phyloP scores from a whole-genome alignment of 1,140 invertebrate species.

The Drosophila albomicans region DNA sequence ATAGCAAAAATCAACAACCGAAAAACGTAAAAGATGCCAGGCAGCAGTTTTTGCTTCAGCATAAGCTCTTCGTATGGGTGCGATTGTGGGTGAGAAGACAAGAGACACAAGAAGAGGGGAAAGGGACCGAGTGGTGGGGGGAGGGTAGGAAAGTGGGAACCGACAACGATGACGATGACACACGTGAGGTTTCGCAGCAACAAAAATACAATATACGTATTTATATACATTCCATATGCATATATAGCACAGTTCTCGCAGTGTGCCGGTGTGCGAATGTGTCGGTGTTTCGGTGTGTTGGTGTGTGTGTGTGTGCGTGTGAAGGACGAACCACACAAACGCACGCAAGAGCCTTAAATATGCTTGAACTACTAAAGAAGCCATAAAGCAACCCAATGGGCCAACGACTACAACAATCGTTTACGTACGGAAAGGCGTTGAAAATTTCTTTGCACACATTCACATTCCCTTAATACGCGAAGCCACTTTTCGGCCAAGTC shows the following conservation, averaged over 20 bases:
- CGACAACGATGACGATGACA: constrained; percentile 39
- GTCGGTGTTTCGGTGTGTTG: constrained; percentile 14
- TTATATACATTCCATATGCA: constrained; percentile 43
- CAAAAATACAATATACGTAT: constrained; percentile 48
- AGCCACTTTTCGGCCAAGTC: constrained; percentile 13
- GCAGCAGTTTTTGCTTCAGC: constrained; percentile 55
- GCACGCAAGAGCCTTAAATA: constrained; percentile 71
- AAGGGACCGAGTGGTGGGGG: neutral
- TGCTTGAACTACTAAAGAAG: constrained; percentile 75
- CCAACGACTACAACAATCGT: constrained; percentile 50
- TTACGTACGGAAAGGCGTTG: constrained; percentile 54
- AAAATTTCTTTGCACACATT: constrained; percentile 44
- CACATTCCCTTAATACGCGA: constrained; percentile 28
- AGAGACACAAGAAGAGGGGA: neutral
- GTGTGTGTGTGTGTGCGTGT: constrained; percentile 29
- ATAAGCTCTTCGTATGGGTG: constrained; percentile 34
- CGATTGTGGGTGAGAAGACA: constrained; percentile 20
- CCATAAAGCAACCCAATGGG: constrained; percentile 67
- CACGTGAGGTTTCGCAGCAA: constrained; percentile 67
- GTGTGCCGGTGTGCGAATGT: neutral
- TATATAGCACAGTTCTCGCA: constrained; percentile 13
- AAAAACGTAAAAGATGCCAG: constrained; percentile 71
- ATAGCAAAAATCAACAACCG: constrained; percentile 68
- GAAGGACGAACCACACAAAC: constrained; percentile 54
- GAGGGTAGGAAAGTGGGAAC: neutral